Base-by-base conservation (phyloP, 1,140 invertebrate genomes). In the Apis florea region DNA sequence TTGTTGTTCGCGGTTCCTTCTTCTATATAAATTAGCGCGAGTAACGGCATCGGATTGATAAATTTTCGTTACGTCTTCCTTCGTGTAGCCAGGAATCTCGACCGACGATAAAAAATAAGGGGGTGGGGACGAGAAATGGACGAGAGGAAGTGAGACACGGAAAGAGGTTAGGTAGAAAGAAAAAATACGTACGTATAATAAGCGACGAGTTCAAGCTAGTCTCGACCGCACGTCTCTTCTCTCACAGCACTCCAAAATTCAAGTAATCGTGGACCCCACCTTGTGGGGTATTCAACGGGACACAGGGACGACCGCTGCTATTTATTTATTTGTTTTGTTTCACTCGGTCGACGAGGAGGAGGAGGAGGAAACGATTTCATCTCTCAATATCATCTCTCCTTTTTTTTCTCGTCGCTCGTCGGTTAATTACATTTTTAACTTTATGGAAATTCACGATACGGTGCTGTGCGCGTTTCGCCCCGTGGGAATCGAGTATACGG, bases 21-120 rank as follows among this genome's bases (percentile, higher is more conserved):
- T 71, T 73, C 67, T 87, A 81, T 85, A 87, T 87, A 87, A 85
- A 86, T 86, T 85, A 86, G 72, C 83, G 75, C 79, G 79, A 83
- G 83, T 85, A 85, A 86, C 79, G 79, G 83, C 83, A 75, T 87
- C 85, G 80, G 81, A 40, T 80, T 83, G 83, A 87, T 85, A 87
- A 87, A 87, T 86, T 82, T 86, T 84, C 80, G 67, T 84, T 70
- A 84, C 82, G 82, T 72, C 83, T 85, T 71, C 70, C 83, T 86
- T 86, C 66, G 40, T 72, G 74, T 63, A 79, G n/a, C 66, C 79
- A 56, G 83, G 80, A 76, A 85, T 83, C 76, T 66, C 49, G 73
- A 51, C 54, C 64, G 31, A 61, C 72, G 79, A 77, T 82, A 82
- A 82, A 40, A 82, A 82, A 70, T 68, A 77, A 82, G 73, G 49